These are phyloP conservation scores for Limanda limanda DNA, from an alignment of 2,113 vertebrate genomes.

Conservation along the genomic window DNA sequence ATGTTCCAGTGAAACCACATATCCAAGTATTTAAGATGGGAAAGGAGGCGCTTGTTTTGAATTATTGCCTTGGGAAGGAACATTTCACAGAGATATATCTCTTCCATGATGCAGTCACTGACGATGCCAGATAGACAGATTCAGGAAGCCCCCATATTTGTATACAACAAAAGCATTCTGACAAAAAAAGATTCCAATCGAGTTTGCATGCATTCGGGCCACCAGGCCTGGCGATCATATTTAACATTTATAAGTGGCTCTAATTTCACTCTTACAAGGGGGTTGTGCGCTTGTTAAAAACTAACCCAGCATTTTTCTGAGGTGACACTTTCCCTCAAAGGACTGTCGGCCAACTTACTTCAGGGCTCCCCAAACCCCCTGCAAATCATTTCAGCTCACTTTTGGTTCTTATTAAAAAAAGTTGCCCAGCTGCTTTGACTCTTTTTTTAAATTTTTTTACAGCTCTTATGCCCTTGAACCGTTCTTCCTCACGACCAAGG, in stretches of 20 bases:
- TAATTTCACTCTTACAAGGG: slow-evolving; percentile 75
- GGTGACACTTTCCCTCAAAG: slow-evolving; percentile 78
- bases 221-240: slow-evolving; percentile 44
- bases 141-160: slow-evolving; percentile 49
- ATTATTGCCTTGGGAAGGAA: neutral
- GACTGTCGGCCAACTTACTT: slow-evolving; percentile 55
- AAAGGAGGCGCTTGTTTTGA: slow-evolving; percentile 22
- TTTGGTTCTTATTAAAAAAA: slow-evolving; percentile 80
- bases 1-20: slow-evolving; percentile 51
- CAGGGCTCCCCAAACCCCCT: slow-evolving; percentile 71
- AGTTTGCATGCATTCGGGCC: slow-evolving; percentile 51
- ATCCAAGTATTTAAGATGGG: slow-evolving; percentile 20
- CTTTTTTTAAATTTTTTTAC: slow-evolving; percentile 63
- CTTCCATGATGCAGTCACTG: slow-evolving; percentile 22
- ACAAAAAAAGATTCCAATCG: slow-evolving; percentile 49
- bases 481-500: slow-evolving; percentile 74
- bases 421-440: slow-evolving; percentile 74
- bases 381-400: slow-evolving; percentile 79
- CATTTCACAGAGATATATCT: slow-evolving; percentile 21
- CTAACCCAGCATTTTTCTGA: slow-evolving; percentile 62
- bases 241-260: slow-evolving; percentile 63
- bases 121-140: slow-evolving; percentile 17
- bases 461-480: slow-evolving; percentile 79
- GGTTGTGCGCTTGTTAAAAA: slow-evolving; percentile 71
- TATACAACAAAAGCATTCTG: slow-evolving; percentile 58